Conservation (phyloP, 2,113 vertebrate species). For the Ancistrus triradiatus region DNA sequence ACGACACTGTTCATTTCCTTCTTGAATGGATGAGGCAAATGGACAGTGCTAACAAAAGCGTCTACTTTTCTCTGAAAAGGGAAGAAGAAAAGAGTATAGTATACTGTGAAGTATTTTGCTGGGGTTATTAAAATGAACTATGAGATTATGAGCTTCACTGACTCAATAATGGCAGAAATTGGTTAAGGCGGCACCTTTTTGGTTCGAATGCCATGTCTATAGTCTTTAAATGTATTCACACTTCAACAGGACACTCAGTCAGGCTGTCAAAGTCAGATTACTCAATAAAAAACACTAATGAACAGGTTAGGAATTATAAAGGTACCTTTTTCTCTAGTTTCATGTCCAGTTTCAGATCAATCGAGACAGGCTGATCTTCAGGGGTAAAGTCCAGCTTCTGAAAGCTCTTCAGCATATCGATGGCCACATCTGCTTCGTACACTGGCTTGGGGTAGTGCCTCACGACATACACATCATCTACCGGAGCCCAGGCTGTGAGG, state of each 20-base stretch:
- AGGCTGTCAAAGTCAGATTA: no score
- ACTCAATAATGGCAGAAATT: no score
- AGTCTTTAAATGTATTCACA: no score
- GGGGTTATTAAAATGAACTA: no score
- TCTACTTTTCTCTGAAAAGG: slow-evolving; percentile 80
- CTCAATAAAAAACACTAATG: no score
- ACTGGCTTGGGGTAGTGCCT: slow-evolving; percentile 68
- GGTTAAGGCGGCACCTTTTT: no score
- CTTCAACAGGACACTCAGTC: no score
- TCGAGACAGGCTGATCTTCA: slow-evolving; percentile 70
- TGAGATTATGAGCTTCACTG: no score
- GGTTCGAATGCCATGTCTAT: no score
- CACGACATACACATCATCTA: slow-evolving; percentile 82
- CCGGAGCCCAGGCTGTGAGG: slow-evolving; percentile 63
- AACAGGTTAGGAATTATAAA: no score
- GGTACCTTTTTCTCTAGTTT: slow-evolving; percentile 85
- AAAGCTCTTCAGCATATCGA: slow-evolving; percentile 80
- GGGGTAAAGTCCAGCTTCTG: slow-evolving; percentile 81
- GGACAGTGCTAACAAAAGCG: slow-evolving; percentile 71
- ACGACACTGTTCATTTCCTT: slow-evolving; percentile 76
- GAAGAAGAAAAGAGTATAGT: background rate
- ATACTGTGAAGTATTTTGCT: background rate
- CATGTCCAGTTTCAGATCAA: slow-evolving; percentile 82
- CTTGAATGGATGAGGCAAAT: slow-evolving; percentile 73
- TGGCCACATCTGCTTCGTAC: slow-evolving; percentile 58